Evolutionary conservation across 2,888 invertebrate genomes (phyloP).

Genomic region (Plagodis dolabraria): DNA sequence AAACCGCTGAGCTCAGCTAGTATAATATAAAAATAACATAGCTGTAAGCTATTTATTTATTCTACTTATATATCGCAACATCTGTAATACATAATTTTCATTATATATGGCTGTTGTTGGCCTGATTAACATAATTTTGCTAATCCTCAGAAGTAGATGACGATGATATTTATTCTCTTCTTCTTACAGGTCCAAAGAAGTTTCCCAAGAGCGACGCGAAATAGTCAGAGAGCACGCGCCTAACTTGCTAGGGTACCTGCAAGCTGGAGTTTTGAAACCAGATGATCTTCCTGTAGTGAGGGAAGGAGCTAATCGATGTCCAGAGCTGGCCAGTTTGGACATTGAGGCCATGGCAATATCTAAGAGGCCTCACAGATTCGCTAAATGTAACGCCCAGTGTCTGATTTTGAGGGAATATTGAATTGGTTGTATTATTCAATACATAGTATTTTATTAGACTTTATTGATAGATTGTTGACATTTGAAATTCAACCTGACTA

Average conservation of each 20-base stretch:
- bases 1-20: too few species aligned
- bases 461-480: neutral
- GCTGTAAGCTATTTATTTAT: too few species aligned
- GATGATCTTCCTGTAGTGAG: slow-evolving; percentile 66
- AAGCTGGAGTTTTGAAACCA: slow-evolving; percentile 76
- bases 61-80: too few species aligned
- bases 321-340: slow-evolving; percentile 35
- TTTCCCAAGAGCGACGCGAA: slow-evolving; percentile 82
- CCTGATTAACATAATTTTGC: too few species aligned
- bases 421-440: neutral
- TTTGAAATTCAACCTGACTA: neutral
- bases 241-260: slow-evolving; percentile 83
- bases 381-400: slow-evolving; percentile 71
- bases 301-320: slow-evolving; percentile 33
- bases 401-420: slow-evolving; percentile 54
- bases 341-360: slow-evolving; percentile 41
- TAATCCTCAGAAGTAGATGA: too few species aligned
- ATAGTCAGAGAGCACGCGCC: slow-evolving; percentile 85
- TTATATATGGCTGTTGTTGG: too few species aligned
- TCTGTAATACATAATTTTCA: too few species aligned
- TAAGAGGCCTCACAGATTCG: slow-evolving; percentile 33
- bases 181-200: slow-evolving; percentile 72
- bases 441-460: too few species aligned
- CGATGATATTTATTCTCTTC: too few species aligned
- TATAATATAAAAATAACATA: too few species aligned